Percentiles rank a stretch among this genome's conserved stretches.
Conservation (phyloP, 1,140 invertebrate species). For the Tetramorium parvispinum region DNA sequence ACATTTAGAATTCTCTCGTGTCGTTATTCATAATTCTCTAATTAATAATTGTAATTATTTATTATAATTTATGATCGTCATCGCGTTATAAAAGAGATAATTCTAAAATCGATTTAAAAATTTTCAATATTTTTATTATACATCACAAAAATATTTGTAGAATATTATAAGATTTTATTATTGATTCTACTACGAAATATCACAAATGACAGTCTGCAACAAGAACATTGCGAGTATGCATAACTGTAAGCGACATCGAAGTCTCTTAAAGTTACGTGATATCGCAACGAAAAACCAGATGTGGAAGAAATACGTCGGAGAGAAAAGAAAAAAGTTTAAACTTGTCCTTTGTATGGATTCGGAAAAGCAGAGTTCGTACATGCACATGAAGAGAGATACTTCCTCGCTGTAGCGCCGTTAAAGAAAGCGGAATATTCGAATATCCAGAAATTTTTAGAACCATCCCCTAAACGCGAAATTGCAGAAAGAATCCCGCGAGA, state of each 20-base stretch:
- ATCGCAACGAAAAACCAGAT: conserved; percentile 26
- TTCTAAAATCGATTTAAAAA: neutral
- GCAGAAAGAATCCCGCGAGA: neutral
- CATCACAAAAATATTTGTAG: neutral
- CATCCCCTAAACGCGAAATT: neutral
- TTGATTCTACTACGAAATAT: neutral
- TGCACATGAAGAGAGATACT: neutral
- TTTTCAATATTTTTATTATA: neutral
- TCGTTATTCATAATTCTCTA: neutral
- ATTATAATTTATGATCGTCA: neutral
- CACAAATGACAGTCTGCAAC: neutral
- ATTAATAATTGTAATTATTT: neutral
- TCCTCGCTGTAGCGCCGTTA: conserved; percentile 19
- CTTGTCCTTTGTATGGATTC: conserved; percentile 7
- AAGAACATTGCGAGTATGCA: neutral
- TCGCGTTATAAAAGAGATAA: neutral
- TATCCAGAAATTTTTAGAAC: conserved; percentile 31
- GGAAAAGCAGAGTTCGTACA: conserved; percentile 20
- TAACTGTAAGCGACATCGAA: neutral
- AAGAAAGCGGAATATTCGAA: neutral
- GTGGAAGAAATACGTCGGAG: conserved; percentile 30
- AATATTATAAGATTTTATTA: neutral
- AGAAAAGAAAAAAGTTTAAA: conserved; percentile 34
- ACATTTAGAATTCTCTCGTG: neutral
- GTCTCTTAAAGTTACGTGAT: conserved; percentile 32